These are phyloP conservation scores for Boulengeromyrus knoepffleri DNA, from an alignment of 2,113 vertebrate genomes.

Conservation along the genomic window DNA sequence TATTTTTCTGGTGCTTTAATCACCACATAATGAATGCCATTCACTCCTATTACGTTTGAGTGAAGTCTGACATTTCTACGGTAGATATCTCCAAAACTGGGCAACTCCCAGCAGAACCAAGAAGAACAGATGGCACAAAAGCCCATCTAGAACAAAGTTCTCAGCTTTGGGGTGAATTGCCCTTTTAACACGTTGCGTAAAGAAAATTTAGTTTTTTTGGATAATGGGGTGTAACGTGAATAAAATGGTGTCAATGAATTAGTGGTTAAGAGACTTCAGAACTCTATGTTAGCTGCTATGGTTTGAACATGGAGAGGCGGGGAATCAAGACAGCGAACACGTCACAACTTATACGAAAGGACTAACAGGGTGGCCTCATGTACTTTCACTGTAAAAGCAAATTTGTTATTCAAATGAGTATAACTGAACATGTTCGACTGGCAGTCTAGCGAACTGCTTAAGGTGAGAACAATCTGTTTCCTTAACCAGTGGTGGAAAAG, in stretches of 20 bases:
- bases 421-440: background rate
- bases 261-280: background rate
- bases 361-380: background rate
- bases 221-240: background rate
- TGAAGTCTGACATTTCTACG: background rate
- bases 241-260: background rate
- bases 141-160: background rate
- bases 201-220: background rate
- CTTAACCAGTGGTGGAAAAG: background rate
- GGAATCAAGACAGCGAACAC: background rate
- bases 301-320: background rate
- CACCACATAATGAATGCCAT: background rate
- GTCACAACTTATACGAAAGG: background rate
- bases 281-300: background rate
- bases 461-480: background rate
- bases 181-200: background rate
- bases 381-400: background rate
- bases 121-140: background rate
- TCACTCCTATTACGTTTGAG: background rate
- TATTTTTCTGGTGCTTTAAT: background rate
- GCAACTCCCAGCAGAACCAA: background rate
- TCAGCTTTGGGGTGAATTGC: background rate
- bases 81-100: background rate
- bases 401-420: slow-evolving; percentile 22
- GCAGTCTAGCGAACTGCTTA: background rate